phyloP scores from a whole-genome alignment of 2,888 invertebrate species.

The Pandemis cinnamomeana region DNA sequence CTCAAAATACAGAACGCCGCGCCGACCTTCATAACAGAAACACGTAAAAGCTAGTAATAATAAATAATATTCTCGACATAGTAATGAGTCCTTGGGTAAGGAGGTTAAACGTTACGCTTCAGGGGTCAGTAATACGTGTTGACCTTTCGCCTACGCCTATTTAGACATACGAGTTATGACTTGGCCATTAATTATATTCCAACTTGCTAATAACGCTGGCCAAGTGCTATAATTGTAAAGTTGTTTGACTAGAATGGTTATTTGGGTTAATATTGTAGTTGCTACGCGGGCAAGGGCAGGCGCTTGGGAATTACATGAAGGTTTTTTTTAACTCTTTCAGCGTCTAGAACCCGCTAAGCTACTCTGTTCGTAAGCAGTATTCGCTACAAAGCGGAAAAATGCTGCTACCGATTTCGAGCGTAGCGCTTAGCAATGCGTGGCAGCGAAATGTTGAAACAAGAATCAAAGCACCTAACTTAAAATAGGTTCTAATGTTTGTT shows the following conservation, averaged over 20 bases:
- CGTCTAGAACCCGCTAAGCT: too few species aligned
- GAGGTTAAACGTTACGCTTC: slow-evolving; percentile 32
- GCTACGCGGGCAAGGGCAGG: not conserved
- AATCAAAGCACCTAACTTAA: too few species aligned
- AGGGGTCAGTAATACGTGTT: slow-evolving; percentile 36
- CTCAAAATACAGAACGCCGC: too few species aligned
- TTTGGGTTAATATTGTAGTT: slow-evolving; percentile 8
- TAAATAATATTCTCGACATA: slow-evolving; percentile 28
- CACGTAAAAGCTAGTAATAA: slow-evolving; percentile 6
- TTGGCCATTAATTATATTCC: slow-evolving; percentile 32
- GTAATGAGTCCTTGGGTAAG: slow-evolving; percentile 36
- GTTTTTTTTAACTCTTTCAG: not conserved
- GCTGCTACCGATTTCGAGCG: too few species aligned
- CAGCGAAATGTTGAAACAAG: too few species aligned
- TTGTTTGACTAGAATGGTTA: slow-evolving; percentile 18
- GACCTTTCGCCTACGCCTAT: slow-evolving; percentile 34
- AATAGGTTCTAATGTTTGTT: too few species aligned
- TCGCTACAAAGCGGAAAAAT: too few species aligned
- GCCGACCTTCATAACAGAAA: not conserved
- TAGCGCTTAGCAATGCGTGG: too few species aligned
- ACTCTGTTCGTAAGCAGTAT: too few species aligned
- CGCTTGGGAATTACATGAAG: not conserved
- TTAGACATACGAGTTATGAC: slow-evolving; percentile 38
- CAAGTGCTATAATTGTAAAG: slow-evolving; percentile 10
- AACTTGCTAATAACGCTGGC: slow-evolving; percentile 18